A percentile compares a stretch with the other conserved stretches of the same genome.
These are phyloP conservation scores for Julus scanicus DNA, from an alignment of 2,888 invertebrate species.

Conservation along the genomic window DNA sequence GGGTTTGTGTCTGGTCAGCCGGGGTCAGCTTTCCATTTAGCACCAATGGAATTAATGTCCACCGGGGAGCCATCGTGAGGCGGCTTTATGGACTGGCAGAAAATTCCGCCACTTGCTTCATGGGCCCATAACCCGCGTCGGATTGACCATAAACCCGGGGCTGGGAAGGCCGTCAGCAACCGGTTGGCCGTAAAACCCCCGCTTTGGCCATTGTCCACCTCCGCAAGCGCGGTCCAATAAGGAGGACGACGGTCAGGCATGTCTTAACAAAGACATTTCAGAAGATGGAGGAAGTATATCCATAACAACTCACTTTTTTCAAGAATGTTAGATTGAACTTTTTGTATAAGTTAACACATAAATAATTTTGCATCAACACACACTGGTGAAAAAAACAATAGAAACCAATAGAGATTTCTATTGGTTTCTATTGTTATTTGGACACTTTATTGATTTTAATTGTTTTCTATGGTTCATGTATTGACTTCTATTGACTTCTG, in stretches of 20 bases:
- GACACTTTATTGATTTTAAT: too few species aligned
- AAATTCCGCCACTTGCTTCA: slow-evolving; percentile 53
- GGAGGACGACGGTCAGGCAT: not conserved
- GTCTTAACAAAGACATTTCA: too few species aligned
- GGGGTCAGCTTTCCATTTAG: slow-evolving; percentile 54
- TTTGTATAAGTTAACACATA: too few species aligned
- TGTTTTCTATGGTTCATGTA: too few species aligned
- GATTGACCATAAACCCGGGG: slow-evolving; percentile 54
- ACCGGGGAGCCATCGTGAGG: slow-evolving; percentile 54
- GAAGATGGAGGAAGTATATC: too few species aligned
- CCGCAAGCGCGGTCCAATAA: not conserved
- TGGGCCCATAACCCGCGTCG: slow-evolving; percentile 51
- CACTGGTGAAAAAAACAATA: too few species aligned
- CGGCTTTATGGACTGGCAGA: slow-evolving; percentile 51
- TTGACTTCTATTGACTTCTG: too few species aligned
- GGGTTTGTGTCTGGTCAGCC: slow-evolving; percentile 1
- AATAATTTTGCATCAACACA: too few species aligned
- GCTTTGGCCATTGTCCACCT: slow-evolving; percentile 26
- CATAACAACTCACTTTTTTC: too few species aligned
- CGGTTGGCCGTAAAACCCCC: slow-evolving; percentile 52
- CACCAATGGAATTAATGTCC: slow-evolving; percentile 56
- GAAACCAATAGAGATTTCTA: too few species aligned
- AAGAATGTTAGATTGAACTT: too few species aligned
- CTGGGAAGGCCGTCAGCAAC: slow-evolving; percentile 16
- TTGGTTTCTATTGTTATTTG: too few species aligned